Evolutionary conservation across 2,888 invertebrate genomes (phyloP).

Genomic region (Erebia epiphron): DNA sequence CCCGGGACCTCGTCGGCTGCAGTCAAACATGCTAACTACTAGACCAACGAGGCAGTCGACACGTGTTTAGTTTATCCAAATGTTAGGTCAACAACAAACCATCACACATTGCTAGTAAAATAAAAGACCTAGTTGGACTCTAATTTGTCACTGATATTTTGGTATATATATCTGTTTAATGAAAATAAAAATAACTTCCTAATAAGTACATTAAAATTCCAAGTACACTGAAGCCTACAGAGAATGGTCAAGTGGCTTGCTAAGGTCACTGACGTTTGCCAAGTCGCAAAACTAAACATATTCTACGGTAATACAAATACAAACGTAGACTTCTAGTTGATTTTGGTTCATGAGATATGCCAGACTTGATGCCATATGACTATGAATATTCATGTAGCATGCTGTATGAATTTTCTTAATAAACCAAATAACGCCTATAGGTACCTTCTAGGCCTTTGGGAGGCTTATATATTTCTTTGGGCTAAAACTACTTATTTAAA

Average conservation of each 20-base stretch:
- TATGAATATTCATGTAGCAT: too few relatives aligned
- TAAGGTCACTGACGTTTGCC: constrained; percentile 33
- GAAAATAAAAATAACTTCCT: not conserved
- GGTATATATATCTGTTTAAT: too few relatives aligned
- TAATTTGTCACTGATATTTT: too few relatives aligned
- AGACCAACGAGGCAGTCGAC: too few relatives aligned
- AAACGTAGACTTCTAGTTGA: not conserved
- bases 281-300: constrained; percentile 24
- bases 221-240: constrained; percentile 22
- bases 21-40: too few relatives aligned
- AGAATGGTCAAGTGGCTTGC: constrained; percentile 25
- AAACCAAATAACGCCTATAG: not conserved
- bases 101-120: too few relatives aligned
- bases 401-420: constrained; percentile 4
- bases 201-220: constrained; percentile 28
- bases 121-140: too few relatives aligned
- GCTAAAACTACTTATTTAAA: too few relatives aligned
- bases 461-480: not conserved
- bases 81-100: too few relatives aligned
- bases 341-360: constrained; percentile 2
- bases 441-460: not conserved
- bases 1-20: too few relatives aligned
- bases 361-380: constrained; percentile 1
- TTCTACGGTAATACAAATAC: constrained; percentile 1
- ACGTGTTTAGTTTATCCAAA: too few relatives aligned